A percentile compares a stretch with the other conserved stretches of the same genome.
phyloP scores from a whole-genome alignment of 2,888 invertebrate genomes.

The Agonopterix alstromeriana region DNA sequence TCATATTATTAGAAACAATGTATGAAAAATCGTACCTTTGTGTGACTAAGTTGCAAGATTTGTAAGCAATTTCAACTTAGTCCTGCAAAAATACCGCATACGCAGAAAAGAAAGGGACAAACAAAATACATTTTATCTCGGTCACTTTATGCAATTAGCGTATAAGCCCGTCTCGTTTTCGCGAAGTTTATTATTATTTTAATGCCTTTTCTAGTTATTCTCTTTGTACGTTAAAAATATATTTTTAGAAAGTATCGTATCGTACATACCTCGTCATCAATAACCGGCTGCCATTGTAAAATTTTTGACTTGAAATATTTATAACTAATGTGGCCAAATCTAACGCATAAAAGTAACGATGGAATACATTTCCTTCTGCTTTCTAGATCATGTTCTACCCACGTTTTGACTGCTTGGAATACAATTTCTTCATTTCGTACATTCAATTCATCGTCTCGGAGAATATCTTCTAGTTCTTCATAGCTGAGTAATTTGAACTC shows the following conservation, averaged over 20 bases:
- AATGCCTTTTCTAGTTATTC: too few species aligned
- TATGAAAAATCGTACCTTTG: too few species aligned
- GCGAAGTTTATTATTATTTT: too few species aligned
- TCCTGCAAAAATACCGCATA: too few species aligned
- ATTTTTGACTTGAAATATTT: conserved; percentile 76
- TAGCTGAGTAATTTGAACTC: conserved; percentile 79
- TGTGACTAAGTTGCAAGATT: too few species aligned
- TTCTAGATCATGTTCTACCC: conserved; percentile 79
- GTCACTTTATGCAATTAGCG: too few species aligned
- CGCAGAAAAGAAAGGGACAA: too few species aligned
- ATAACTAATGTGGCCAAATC: conserved; percentile 80
- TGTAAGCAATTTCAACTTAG: too few species aligned
- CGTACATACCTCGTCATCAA: conserved; percentile 60
- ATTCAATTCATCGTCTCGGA: conserved; percentile 84
- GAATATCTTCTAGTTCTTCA: conserved; percentile 79
- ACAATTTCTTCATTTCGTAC: conserved; percentile 84
- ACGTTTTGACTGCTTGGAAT: conserved; percentile 83
- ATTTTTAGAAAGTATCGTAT: neutral
- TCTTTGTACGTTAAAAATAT: too few species aligned
- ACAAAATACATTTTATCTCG: too few species aligned
- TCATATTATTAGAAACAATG: too few species aligned
- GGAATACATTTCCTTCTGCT: conserved; percentile 74
- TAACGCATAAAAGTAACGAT: conserved; percentile 79
- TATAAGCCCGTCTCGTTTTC: too few species aligned
- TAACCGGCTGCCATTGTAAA: conserved; percentile 71